These are phyloP conservation scores for Dasypogon diadema DNA, from an alignment of 2,888 invertebrate species.

Conservation along the genomic window DNA sequence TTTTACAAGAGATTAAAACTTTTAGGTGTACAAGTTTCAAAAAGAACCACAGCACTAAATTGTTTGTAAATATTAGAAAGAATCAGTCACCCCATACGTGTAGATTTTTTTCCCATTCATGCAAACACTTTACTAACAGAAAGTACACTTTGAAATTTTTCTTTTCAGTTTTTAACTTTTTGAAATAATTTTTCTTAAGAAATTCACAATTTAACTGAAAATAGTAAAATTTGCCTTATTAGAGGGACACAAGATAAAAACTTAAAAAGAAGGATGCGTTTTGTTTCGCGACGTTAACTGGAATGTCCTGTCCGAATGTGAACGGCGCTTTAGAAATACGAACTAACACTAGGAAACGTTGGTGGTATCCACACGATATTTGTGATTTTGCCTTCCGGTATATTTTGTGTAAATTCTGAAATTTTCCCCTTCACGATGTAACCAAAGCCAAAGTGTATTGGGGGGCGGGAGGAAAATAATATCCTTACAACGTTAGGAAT, in stretches of 20 bases:
- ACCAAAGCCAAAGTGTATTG: background rate
- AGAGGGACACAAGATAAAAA: slow-evolving; percentile 51
- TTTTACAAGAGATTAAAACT: slow-evolving; percentile 24
- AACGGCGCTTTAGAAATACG: slow-evolving; percentile 54
- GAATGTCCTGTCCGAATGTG: slow-evolving; percentile 55
- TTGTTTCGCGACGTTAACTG: slow-evolving; percentile 56
- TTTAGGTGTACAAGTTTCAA: slow-evolving; percentile 31
- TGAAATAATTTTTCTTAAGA: background rate
- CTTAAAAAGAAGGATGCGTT: slow-evolving; percentile 55
- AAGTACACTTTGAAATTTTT: background rate
- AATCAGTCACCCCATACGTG: slow-evolving; percentile 33
- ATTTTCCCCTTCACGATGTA: slow-evolving; percentile 28
- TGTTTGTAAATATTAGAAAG: slow-evolving; percentile 39
- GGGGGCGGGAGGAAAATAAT: background rate
- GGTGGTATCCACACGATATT: slow-evolving; percentile 29
- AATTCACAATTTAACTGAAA: slow-evolving; percentile 24
- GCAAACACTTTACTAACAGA: background rate
- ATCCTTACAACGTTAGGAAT: background rate
- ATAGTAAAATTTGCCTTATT: slow-evolving; percentile 29
- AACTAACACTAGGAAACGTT: slow-evolving; percentile 54
- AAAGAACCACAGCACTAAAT: slow-evolving; percentile 39
- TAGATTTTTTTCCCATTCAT: background rate
- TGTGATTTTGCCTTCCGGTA: slow-evolving; percentile 46
- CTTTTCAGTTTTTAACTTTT: background rate
- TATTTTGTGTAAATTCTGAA: slow-evolving; percentile 1